Base-by-base conservation (phyloP, 1,140 invertebrate genomes). In the Odontomachus brunneus region DNA sequence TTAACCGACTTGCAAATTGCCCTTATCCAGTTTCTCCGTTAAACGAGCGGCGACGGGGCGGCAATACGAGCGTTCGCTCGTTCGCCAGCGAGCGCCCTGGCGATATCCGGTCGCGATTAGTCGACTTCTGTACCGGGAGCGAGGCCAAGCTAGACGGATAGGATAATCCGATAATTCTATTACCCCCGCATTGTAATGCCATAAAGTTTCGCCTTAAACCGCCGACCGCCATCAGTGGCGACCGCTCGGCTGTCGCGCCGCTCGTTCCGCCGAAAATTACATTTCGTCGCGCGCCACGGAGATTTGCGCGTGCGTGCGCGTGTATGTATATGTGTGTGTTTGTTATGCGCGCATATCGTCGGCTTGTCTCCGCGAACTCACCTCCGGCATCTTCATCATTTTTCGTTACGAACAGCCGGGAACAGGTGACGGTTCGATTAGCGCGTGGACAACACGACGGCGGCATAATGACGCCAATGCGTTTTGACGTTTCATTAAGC, bases 1-100 rank as follows among this genome's bases (percentile, higher is more conserved):
- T 83, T 89, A 89, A 89, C 84, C 66, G 86, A 88, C 80, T 90
- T 85, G 86, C 84, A 88, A 89, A 90, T 90, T 89, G 83, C 69
- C 60, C 72, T 88, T 73, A 89, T 89, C 71, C 84, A 88, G 81
- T 89, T 85, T 81, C 73, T 74, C 80, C 73, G 65, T 69, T 86
- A 82, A 69, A 84, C 49, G 71, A 62, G 86, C 60, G 87, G 53
- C 75, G 75, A 69, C 75, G 33, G 22, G 14, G 3, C 29, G 57
- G 24, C 76, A 49, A 84, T 65, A 65, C 19, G 49, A 29, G 29
- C 65, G 65, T 19, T 44, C 55, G 55, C 55, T 44, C 17, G 57
- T 38, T 55, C 60, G 59, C 59, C 57, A 33, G 9, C 29, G 51
- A n/a, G 48, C 38, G 22, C 2, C 29, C 51, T 55, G 26, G n/a